Evolutionary conservation across 2,113 vertebrate genomes (phyloP).

Genomic region (Coptodon bakossiorum): DNA sequence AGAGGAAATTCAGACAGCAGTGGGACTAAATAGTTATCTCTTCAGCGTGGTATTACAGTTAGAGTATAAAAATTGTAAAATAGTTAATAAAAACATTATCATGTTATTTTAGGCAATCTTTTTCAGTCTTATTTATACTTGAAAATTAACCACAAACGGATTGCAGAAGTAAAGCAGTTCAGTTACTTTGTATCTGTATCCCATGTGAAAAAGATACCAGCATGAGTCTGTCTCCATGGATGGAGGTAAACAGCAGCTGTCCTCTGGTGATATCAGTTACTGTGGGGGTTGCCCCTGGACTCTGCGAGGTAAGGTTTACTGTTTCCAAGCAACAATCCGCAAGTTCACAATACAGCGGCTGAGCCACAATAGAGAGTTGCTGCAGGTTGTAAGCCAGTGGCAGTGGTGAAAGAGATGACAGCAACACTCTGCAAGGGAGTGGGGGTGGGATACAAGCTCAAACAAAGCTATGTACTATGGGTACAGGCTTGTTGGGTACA

Average conservation of each 20-base stretch:
- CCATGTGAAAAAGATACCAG: conserved; percentile 10
- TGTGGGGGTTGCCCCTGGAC: conserved; percentile 22
- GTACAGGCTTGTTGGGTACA: background rate
- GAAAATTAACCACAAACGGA: background rate
- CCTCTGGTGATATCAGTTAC: conserved; percentile 42
- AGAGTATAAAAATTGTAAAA: background rate
- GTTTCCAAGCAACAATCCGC: conserved; percentile 49
- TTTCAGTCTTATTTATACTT: background rate
- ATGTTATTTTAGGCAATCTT: background rate
- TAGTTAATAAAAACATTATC: background rate
- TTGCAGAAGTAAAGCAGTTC: background rate
- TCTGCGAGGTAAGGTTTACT: conserved; percentile 25
- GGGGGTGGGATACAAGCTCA: background rate
- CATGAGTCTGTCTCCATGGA: conserved; percentile 34
- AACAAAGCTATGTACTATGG: background rate
- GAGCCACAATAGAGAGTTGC: background rate
- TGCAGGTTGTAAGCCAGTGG: background rate
- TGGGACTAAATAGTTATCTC: background rate
- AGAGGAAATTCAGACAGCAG: background rate
- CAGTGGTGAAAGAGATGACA: background rate
- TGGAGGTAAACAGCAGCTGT: conserved; percentile 30
- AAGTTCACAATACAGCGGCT: background rate
- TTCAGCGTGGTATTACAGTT: background rate
- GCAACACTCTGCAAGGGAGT: background rate
- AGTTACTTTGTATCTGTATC: conserved; percentile 9